Percentiles rank a stretch among this genome's conserved stretches.
Evolutionary conservation across 2,797 vertebrate genomes (phyloP).

Genomic region (Philypnodon macrostomus): DNA sequence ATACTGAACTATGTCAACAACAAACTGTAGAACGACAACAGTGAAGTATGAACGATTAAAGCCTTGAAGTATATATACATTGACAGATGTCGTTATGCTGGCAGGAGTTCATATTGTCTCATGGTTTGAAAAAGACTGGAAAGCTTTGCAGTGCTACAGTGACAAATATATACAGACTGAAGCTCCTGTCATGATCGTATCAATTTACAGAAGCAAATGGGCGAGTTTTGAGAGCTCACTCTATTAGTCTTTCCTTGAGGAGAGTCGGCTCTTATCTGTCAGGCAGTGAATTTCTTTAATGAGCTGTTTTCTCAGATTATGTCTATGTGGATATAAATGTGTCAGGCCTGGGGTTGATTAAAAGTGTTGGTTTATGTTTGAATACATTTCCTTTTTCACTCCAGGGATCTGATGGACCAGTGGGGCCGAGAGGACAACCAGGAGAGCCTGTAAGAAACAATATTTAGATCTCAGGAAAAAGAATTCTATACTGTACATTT

Average conservation of each 20-base stretch:
- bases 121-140: constrained; percentile 37
- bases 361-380: constrained; percentile 12
- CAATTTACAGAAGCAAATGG: constrained; percentile 27
- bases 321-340: constrained; percentile 43
- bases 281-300: constrained; percentile 53
- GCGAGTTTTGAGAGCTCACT: constrained; percentile 30
- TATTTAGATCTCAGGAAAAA: too few relatives aligned
- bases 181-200: constrained; percentile 38
- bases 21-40: constrained; percentile 23
- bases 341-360: constrained; percentile 20
- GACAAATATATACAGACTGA: constrained; percentile 34
- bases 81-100: constrained; percentile 8
- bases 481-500: too few relatives aligned
- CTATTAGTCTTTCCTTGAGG: constrained; percentile 47
- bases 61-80: constrained; percentile 42
- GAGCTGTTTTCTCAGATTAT: constrained; percentile 49
- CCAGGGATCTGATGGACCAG: constrained; percentile 84
- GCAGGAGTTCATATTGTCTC: constrained; percentile 26
- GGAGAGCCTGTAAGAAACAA: constrained; percentile 88
- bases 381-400: constrained; percentile 31
- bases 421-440: constrained; percentile 86
- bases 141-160: constrained; percentile 27
- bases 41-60: constrained; percentile 33
- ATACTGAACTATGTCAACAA: constrained; percentile 7
- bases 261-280: constrained; percentile 53